These are phyloP conservation scores for Cydia splendana DNA, from an alignment of 1,140 invertebrate species.

Conservation along the genomic window DNA sequence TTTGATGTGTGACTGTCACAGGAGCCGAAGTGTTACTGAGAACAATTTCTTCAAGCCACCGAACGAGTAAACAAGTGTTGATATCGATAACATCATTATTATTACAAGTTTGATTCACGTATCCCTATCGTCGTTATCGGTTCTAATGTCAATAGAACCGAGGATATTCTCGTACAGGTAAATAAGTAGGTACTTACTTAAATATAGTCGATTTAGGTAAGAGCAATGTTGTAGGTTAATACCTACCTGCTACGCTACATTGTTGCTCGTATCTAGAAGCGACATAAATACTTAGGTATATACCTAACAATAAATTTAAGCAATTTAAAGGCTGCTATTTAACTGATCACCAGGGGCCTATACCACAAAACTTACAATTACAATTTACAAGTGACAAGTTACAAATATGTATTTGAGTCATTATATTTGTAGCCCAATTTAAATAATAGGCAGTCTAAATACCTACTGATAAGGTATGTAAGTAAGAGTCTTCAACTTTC, in stretches of 20 bases:
- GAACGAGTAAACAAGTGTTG: slow-evolving; percentile 46
- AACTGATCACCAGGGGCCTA: too few relatives aligned
- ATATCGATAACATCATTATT: slow-evolving; percentile 50
- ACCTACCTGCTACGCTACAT: not conserved
- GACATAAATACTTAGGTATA: too few relatives aligned
- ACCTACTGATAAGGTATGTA: too few relatives aligned
- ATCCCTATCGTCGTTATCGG: slow-evolving; percentile 53
- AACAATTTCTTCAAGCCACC: slow-evolving; percentile 35
- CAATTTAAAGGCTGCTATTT: too few relatives aligned
- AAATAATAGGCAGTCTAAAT: too few relatives aligned
- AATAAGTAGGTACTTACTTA: slow-evolving; percentile 13
- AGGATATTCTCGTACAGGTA: slow-evolving; percentile 41
- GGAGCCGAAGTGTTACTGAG: slow-evolving; percentile 40
- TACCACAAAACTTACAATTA: too few relatives aligned
- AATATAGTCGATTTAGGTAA: not conserved
- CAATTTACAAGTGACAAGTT: too few relatives aligned
- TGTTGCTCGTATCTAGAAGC: too few relatives aligned
- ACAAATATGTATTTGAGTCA: too few relatives aligned
- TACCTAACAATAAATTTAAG: too few relatives aligned
- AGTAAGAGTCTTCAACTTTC: too few relatives aligned
- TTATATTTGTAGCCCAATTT: too few relatives aligned
- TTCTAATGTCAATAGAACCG: slow-evolving; percentile 54
- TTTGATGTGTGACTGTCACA: slow-evolving; percentile 38
- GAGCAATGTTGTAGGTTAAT: not conserved
- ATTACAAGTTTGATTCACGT: slow-evolving; percentile 45